Conservation (phyloP, 1,140 invertebrate species). For the Lepeophtheirus salmonis region DNA sequence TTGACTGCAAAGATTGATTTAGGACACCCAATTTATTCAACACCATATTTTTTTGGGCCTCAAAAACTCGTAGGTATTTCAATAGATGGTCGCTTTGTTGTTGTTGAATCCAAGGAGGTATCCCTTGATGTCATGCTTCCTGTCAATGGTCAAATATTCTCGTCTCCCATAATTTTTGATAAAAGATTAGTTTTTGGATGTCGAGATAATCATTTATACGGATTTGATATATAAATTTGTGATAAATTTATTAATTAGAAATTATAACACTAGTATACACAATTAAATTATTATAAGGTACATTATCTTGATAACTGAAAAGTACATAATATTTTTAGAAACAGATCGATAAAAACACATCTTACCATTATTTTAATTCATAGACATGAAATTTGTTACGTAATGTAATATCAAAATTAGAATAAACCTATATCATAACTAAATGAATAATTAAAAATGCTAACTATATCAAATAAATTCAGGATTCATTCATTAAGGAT, state of each 20-base stretch:
- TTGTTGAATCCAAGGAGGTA: neutral
- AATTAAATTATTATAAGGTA: too few relatives aligned
- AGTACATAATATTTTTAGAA: too few relatives aligned
- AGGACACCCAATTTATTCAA: neutral
- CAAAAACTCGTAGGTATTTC: neutral
- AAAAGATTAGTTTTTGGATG: neutral
- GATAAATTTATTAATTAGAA: neutral
- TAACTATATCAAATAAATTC: too few relatives aligned
- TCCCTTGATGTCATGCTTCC: neutral
- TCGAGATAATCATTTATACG: constrained; percentile 4
- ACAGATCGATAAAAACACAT: too few relatives aligned
- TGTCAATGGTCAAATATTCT: neutral
- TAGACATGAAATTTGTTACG: too few relatives aligned
- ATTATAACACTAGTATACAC: too few relatives aligned
- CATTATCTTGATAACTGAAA: too few relatives aligned
- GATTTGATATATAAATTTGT: neutral
- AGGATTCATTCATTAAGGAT: too few relatives aligned
- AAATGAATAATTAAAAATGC: too few relatives aligned
- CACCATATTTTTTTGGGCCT: neutral
- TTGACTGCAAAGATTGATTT: neutral
- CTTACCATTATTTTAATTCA: too few relatives aligned
- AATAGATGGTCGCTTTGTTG: neutral
- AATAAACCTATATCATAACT: too few relatives aligned
- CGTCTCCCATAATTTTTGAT: neutral
- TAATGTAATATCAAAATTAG: too few relatives aligned